phyloP scores from a whole-genome alignment of 2,888 invertebrate genomes.

The Atethmia centrago region DNA sequence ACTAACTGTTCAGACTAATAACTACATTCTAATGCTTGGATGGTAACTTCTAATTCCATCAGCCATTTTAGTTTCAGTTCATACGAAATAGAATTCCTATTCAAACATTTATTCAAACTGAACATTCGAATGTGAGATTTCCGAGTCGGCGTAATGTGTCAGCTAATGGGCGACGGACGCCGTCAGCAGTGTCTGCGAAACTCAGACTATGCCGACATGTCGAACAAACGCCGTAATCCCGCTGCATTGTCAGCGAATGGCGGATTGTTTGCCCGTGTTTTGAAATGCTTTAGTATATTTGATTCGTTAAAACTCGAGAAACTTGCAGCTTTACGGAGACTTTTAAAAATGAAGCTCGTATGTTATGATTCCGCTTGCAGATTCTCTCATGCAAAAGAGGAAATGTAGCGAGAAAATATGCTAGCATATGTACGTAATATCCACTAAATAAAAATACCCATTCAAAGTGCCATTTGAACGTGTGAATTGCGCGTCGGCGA shows the following conservation, averaged over 20 bases:
- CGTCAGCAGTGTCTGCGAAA: constrained; percentile 48
- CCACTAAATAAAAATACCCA: constrained; percentile 63
- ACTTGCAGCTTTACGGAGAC: not conserved
- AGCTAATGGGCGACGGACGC: constrained; percentile 36
- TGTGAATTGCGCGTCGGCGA: constrained; percentile 60
- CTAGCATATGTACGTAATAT: constrained; percentile 42
- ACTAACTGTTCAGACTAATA: constrained; percentile 16
- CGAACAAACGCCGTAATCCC: constrained; percentile 49
- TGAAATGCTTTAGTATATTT: constrained; percentile 20
- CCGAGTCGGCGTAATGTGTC: constrained; percentile 34
- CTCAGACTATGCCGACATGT: constrained; percentile 37
- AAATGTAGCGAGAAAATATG: constrained; percentile 48
- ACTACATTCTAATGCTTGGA: constrained; percentile 21
- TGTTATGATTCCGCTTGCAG: constrained; percentile 17
- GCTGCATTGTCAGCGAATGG: constrained; percentile 39
- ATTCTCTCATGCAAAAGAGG: constrained; percentile 15
- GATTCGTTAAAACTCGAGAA: not conserved
- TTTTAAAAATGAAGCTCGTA: constrained; percentile 3
- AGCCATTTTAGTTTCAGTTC: constrained; percentile 34
- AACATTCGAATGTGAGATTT: constrained; percentile 34
- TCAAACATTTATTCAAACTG: constrained; percentile 41
- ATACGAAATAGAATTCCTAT: constrained; percentile 34
- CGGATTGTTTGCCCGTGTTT: constrained; percentile 48
- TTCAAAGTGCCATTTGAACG: constrained; percentile 60
- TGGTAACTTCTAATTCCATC: constrained; percentile 9